Evolutionary conservation across 2,888 invertebrate species (phyloP).

Genomic region (Andrena marginata): DNA sequence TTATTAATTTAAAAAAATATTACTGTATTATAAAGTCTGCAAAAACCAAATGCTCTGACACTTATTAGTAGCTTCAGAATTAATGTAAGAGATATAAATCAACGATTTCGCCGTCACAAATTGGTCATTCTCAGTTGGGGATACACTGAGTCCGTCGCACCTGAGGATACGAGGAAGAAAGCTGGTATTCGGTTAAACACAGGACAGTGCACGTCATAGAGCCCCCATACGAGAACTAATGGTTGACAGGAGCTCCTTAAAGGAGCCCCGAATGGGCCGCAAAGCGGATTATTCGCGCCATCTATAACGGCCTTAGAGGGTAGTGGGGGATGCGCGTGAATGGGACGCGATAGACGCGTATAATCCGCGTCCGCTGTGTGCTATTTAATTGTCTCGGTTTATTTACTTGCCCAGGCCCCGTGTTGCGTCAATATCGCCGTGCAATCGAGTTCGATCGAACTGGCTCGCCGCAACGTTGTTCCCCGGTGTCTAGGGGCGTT

Average conservation of each 20-base stretch:
- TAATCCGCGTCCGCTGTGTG: slow-evolving; percentile 1
- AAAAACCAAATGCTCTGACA: no score
- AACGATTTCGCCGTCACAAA: no score
- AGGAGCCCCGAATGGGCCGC: slow-evolving; percentile 49
- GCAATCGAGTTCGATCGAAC: background rate
- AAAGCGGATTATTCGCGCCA: slow-evolving; percentile 70
- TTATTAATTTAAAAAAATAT: no score
- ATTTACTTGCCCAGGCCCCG: slow-evolving; percentile 11
- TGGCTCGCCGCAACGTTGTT: background rate
- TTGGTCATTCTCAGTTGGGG: no score
- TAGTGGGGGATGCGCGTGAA: background rate
- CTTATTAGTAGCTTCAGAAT: no score
- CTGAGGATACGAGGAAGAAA: background rate
- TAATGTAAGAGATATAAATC: no score
- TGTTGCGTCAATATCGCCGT: background rate
- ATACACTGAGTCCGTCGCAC: no score
- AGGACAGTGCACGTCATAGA: slow-evolving; percentile 21
- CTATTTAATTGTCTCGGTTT: slow-evolving; percentile 33
- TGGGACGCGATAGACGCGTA: slow-evolving; percentile 11
- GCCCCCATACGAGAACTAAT: slow-evolving; percentile 50
- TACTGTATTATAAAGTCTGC: no score
- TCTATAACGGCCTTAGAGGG: slow-evolving; percentile 52
- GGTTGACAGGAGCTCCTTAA: slow-evolving; percentile 56
- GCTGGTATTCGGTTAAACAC: background rate
- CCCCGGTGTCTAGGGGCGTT: background rate